Evolutionary conservation across 1,140 invertebrate genomes (phyloP).

Genomic region (Panagrolaimus sp.): DNA sequence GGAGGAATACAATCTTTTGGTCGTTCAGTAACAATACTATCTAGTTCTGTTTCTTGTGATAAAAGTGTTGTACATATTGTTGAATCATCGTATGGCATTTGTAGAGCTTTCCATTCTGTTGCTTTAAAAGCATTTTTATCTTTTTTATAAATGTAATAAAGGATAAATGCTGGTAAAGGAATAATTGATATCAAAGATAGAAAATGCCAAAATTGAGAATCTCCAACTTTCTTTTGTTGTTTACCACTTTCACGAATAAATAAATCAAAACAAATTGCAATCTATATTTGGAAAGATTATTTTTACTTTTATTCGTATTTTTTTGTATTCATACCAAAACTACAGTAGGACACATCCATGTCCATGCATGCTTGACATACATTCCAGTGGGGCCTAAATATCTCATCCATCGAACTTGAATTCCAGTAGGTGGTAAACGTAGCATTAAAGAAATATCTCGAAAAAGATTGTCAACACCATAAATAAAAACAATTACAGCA

Average conservation of each 20-base stretch:
- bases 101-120: conserved; percentile 8
- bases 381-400: conserved; percentile 20
- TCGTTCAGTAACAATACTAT: too few species aligned
- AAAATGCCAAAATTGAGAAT: conserved; percentile 20
- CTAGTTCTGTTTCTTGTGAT: neutral
- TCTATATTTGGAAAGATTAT: conserved; percentile 13
- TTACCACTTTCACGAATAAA: conserved; percentile 14
- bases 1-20: too few species aligned
- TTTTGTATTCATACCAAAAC: neutral
- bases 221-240: conserved; percentile 14
- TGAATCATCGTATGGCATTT: conserved; percentile 21
- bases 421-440: conserved; percentile 10
- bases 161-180: conserved; percentile 13
- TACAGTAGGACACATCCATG: conserved; percentile 5
- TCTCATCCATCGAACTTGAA: neutral
- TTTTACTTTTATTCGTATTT: conserved; percentile 5
- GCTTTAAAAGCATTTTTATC: conserved; percentile 20
- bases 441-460: conserved; percentile 18
- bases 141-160: conserved; percentile 16
- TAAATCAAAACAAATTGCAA: conserved; percentile 19
- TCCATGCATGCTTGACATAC: conserved; percentile 18
- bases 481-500: conserved; percentile 16
- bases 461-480: conserved; percentile 23
- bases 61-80: conserved; percentile 3
- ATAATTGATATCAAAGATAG: conserved; percentile 18